Base-by-base conservation (phyloP, 2,888 invertebrate genomes). In the Mythimna albipuncta region DNA sequence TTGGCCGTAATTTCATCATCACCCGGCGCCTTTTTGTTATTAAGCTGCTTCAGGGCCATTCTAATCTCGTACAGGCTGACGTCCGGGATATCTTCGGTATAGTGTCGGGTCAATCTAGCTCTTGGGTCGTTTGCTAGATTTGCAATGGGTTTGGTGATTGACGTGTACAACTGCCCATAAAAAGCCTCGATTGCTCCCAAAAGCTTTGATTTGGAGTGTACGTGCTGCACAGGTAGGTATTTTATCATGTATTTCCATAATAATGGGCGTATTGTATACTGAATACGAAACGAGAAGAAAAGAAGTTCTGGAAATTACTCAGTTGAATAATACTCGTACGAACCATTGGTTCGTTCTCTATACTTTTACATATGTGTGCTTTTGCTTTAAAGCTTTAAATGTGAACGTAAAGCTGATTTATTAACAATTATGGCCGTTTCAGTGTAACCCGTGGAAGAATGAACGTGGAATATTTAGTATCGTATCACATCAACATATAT, bases 391-490 rank as follows among this genome's bases (percentile, higher is more conserved):
- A 41, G 7, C 21, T 64, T 2, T n/a, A 13, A 32, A 67, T 50
- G 11, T 35, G n/a, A 64, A 52, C 26, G 26, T 47, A 26, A 32
- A 68, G 2, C 52, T n/a, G 38, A 52, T 67, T 21, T 67, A 44
- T 61, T 66, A 62, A 64, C 64, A 44, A 35, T 26, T 19, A n/a
- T 26, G 63, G 19, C 47, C 47, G 35, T 21, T 65, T 19, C 67
- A 11, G 47, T 7, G 44, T 35, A 32, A 50, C 13, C 41, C 62
- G 7, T 11, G 21, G 13, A 50, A 21, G 6, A 64, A 50, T 64
- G 21, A 35, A 64, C 35, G 67, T 66, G 35, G 13, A 52, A 66
- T 68, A 26, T 50, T 52, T 67, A 32, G n/a, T 16, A 64, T 32
- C 44, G 32, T 16, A 64, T 44, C 44, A 64, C 26, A 44, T 19